Evolutionary conservation across 1,140 invertebrate genomes (phyloP).

Genomic region (Pseudomyrmex dendroicus): DNA sequence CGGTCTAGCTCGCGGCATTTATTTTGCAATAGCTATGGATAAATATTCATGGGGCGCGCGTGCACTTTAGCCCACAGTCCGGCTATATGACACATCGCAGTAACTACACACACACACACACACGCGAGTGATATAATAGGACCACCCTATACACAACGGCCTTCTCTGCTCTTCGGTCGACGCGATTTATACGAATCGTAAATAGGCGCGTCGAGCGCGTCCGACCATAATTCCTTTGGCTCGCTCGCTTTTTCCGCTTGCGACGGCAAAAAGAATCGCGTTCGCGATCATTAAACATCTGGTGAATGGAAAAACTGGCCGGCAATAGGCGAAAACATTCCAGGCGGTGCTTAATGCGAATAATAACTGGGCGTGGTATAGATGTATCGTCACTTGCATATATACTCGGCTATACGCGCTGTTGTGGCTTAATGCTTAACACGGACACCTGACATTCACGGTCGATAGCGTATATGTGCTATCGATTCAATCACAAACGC

Average conservation of each 20-base stretch:
- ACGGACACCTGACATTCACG: constrained; percentile 23
- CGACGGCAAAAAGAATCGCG: constrained; percentile 30
- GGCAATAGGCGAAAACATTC: constrained; percentile 25
- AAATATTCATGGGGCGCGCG: constrained; percentile 71
- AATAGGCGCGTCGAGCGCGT: constrained; percentile 65
- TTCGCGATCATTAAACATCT: constrained; percentile 53
- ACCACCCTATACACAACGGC: constrained; percentile 48
- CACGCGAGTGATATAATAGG: constrained; percentile 72
- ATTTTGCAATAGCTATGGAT: constrained; percentile 70
- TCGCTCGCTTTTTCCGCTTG: constrained; percentile 4
- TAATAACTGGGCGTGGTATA: constrained; percentile 13
- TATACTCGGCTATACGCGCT: neutral
- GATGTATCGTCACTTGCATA: constrained; percentile 5
- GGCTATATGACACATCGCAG: constrained; percentile 64
- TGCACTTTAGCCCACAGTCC: constrained; percentile 48
- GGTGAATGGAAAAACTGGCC: constrained; percentile 55
- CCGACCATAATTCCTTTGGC: constrained; percentile 63
- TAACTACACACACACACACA: constrained; percentile 53
- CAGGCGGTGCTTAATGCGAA: constrained; percentile 1
- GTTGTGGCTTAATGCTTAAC: constrained; percentile 14
- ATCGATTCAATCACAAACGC: constrained; percentile 17
- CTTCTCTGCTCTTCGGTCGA: constrained; percentile 36
- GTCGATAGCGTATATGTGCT: constrained; percentile 11
- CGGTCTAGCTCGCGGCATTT: constrained; percentile 51
- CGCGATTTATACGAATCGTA: constrained; percentile 75